A percentile compares a stretch with the other conserved stretches of the same genome.
Conservation (phyloP, 2,888 invertebrate genomes). For the Chymomyza fuscimana region DNA sequence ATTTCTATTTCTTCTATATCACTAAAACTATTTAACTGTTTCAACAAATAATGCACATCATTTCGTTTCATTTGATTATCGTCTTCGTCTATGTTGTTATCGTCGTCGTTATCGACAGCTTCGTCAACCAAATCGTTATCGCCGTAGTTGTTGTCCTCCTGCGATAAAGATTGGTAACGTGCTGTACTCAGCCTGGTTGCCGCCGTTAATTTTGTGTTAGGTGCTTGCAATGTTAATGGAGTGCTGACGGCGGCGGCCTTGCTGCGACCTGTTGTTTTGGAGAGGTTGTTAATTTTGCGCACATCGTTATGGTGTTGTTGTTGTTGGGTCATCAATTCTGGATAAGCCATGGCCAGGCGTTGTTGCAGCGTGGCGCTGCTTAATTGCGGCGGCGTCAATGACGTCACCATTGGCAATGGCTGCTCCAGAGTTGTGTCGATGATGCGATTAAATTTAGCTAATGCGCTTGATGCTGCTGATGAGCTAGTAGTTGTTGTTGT, state of each 20-base stretch:
- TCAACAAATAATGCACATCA: conserved; percentile 81
- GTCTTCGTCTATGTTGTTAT: conserved; percentile 55
- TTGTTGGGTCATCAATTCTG: conserved; percentile 62
- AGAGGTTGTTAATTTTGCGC: conserved; percentile 64
- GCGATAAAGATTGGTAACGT: conserved; percentile 24
- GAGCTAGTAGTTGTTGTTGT: conserved; percentile 61
- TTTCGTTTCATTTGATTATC: conserved; percentile 80
- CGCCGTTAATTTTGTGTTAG: conserved; percentile 49
- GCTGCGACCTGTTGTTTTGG: conserved; percentile 39
- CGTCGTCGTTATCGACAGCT: not conserved
- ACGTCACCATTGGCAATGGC: conserved; percentile 42
- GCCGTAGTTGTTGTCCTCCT: conserved; percentile 17
- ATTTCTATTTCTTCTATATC: conserved; percentile 81
- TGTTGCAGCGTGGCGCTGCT: conserved; percentile 68
- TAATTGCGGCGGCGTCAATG: conserved; percentile 40
- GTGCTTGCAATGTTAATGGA: conserved; percentile 75
- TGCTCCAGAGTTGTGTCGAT: conserved; percentile 76
- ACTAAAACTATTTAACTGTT: conserved; percentile 81
- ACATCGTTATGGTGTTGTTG: conserved; percentile 47
- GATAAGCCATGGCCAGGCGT: conserved; percentile 67
- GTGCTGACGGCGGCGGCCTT: conserved; percentile 67
- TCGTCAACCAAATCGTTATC: not conserved
- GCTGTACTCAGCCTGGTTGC: conserved; percentile 46
- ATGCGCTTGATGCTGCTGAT: conserved; percentile 76
- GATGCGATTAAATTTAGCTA: conserved; percentile 80